Conservation (phyloP, 2,113 vertebrate species). For the Erpornis zantholeuca region DNA sequence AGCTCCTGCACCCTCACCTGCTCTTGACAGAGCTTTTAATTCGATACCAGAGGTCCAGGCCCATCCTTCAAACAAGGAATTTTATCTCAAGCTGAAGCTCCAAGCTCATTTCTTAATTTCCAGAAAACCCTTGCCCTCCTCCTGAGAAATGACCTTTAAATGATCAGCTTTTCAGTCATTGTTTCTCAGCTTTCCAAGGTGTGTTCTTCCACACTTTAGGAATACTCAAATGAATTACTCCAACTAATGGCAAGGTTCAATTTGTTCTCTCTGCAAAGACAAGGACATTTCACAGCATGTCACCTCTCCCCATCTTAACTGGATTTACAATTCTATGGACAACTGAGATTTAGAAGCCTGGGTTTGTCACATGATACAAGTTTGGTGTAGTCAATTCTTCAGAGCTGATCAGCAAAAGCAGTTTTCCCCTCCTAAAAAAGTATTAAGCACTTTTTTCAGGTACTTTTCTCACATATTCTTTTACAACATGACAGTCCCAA, state of each 20-base stretch:
- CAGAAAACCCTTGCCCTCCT: neutral
- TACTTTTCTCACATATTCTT: neutral
- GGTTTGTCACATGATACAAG: neutral
- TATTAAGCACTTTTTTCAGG: neutral
- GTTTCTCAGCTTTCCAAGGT: neutral
- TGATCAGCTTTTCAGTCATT: neutral
- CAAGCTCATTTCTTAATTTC: neutral
- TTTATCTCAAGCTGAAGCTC: neutral
- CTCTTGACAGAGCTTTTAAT: neutral
- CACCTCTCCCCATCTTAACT: neutral
- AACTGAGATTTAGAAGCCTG: neutral
- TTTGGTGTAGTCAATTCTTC: neutral
- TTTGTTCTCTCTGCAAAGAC: neutral
- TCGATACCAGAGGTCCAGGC: neutral
- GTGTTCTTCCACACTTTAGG: neutral
- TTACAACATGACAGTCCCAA: neutral
- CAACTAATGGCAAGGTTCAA: neutral
- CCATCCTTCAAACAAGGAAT: neutral
- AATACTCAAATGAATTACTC: neutral
- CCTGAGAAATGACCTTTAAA: neutral
- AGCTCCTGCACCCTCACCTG: neutral
- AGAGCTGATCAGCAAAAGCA: neutral
- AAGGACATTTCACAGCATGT: fast-evolving
- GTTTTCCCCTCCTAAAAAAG: neutral
- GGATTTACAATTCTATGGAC: neutral